phyloP scores from a whole-genome alignment of 2,113 vertebrate genomes.

The Eubucco bourcierii region DNA sequence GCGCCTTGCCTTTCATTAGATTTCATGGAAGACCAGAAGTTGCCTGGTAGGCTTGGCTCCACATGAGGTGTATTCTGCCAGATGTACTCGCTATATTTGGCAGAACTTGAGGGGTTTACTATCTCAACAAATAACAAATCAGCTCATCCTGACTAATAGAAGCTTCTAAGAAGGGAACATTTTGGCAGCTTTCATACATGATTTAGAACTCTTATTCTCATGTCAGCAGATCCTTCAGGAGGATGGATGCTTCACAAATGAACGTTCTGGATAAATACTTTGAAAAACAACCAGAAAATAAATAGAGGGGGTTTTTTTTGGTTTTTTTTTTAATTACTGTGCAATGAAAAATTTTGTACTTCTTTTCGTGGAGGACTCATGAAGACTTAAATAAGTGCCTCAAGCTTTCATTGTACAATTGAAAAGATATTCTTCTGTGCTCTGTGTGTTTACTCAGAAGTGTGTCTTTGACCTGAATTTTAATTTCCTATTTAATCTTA shows the following conservation, averaged over 20 bases:
- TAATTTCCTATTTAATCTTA: conserved; percentile 9
- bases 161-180: conserved; percentile 47
- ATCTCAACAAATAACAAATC: conserved; percentile 15
- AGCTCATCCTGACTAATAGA: conserved; percentile 11
- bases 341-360: not conserved
- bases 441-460: not conserved
- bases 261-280: not conserved
- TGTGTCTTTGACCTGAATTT: conserved; percentile 21
- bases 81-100: conserved; percentile 45
- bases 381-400: conserved; percentile 20
- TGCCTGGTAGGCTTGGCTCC: conserved; percentile 4
- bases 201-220: conserved; percentile 18
- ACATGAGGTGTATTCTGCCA: conserved; percentile 43
- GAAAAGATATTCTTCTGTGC: not conserved
- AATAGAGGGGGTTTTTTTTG: not conserved
- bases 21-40: not conserved
- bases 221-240: conserved; percentile 17
- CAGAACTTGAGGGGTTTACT: conserved; percentile 48
- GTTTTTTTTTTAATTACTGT: no score
- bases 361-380: not conserved
- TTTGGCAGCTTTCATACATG: conserved; percentile 44
- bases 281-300: not conserved
- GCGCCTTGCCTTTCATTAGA: not conserved
- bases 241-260: conserved; percentile 37
- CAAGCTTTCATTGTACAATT: not conserved